A percentile compares a stretch with the other conserved stretches of the same genome.
phyloP scores from a whole-genome alignment of 1,140 invertebrate species.

The Zeugodacus cucurbitae region DNA sequence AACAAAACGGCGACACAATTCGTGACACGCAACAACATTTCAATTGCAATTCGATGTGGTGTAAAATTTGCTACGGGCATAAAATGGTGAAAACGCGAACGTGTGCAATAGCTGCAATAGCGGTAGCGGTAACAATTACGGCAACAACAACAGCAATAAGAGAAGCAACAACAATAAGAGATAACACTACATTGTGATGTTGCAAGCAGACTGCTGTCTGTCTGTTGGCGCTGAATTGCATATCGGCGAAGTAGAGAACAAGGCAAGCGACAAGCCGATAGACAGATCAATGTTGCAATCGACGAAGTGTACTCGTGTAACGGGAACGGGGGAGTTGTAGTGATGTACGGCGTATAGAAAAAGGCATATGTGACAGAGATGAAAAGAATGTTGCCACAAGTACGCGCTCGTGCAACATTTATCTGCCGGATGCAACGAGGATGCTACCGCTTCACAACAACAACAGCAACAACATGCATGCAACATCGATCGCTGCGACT shows the following conservation, averaged over 20 bases:
- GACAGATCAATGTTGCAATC: conserved; percentile 9
- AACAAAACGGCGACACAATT: background rate
- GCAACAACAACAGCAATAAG: background rate
- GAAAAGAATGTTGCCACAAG: background rate
- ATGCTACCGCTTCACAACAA: background rate
- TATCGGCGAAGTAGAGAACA: background rate
- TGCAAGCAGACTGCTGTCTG: conserved; percentile 3
- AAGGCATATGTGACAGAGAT: background rate
- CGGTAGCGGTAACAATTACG: background rate
- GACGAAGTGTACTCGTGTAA: background rate
- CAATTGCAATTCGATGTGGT: conserved; percentile 34
- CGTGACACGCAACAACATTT: conserved; percentile 25
- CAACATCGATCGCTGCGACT: background rate
- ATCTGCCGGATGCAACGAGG: background rate
- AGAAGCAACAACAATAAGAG: background rate
- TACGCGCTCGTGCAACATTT: conserved; percentile 14
- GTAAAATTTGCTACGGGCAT: background rate
- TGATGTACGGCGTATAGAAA: background rate
- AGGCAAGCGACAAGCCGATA: background rate
- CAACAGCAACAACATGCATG: background rate
- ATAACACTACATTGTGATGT: background rate
- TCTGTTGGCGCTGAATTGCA: background rate
- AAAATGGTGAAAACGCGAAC: background rate
- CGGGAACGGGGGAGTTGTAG: too few species aligned
- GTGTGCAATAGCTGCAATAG: background rate